Conservation (phyloP, 2,888 invertebrate species). For the Willowsia nigromaculata region DNA sequence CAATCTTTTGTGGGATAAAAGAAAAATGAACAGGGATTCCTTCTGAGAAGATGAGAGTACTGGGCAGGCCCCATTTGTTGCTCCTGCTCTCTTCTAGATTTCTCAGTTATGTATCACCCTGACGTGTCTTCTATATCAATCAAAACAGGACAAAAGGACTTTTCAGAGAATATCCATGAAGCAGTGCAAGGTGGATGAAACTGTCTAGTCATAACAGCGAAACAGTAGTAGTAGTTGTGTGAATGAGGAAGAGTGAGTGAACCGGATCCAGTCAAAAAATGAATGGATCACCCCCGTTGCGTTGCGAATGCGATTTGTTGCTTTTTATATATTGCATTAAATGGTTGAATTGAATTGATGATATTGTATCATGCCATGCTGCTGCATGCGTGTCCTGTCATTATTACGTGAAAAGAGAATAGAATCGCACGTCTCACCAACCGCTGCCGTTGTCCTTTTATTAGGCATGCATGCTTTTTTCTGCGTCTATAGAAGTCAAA, state of each 20-base stretch:
- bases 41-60: neutral
- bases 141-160: constrained; percentile 8
- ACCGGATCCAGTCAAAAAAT: constrained; percentile 10
- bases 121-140: constrained; percentile 13
- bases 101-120: neutral
- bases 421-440: neutral
- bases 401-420: neutral
- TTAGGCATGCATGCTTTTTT: too few species aligned
- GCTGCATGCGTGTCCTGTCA: neutral
- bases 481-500: too few species aligned
- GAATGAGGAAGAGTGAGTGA: neutral
- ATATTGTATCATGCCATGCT: constrained; percentile 32
- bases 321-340: neutral
- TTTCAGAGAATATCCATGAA: neutral
- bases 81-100: neutral
- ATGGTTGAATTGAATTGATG: constrained; percentile 7
- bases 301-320: constrained; percentile 41
- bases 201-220: neutral
- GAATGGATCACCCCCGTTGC: constrained; percentile 31
- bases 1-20: neutral
- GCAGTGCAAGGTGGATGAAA: neutral
- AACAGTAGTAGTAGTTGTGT: neutral
- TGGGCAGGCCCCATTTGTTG: neutral
- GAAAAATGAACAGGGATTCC: neutral
- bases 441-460: neutral